These are phyloP conservation scores for Heteromormyrus szaboi DNA, from an alignment of 2,797 vertebrate genomes.

Conservation along the genomic window DNA sequence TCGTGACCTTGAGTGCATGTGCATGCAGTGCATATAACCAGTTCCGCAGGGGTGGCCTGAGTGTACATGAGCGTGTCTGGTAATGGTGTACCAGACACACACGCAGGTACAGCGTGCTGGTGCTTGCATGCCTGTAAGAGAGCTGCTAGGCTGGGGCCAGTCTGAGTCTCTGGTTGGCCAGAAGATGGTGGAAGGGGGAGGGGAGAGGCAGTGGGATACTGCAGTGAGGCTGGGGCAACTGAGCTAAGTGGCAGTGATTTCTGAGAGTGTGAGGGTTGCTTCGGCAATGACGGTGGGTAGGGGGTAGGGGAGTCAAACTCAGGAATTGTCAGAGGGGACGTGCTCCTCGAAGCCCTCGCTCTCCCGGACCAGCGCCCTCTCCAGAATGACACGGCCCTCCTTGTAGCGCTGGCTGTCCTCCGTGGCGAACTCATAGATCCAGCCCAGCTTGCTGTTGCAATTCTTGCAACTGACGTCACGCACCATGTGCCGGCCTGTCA, in stretches of 20 bases:
- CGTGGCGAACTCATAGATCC: constrained; percentile 98
- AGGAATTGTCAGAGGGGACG: constrained; percentile 90
- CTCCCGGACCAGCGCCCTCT: constrained; percentile 88
- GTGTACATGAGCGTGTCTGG: constrained; percentile 15
- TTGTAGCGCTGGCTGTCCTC: constrained; percentile 98
- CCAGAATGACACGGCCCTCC: constrained; percentile 94
- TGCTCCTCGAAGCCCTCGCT: constrained; percentile 98
- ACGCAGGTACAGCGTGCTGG: neutral
- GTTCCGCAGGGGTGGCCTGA: neutral
- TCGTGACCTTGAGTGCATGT: constrained; percentile 26
- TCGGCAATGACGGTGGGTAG: neutral
- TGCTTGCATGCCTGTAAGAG: neutral
- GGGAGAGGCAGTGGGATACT: constrained; percentile 33
- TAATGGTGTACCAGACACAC: neutral
- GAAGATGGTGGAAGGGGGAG: constrained; percentile 22
- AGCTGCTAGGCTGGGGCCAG: neutral
- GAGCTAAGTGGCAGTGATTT: constrained; percentile 1
- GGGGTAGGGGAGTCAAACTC: constrained; percentile 51
- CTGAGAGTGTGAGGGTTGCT: neutral
- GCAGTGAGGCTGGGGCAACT: neutral
- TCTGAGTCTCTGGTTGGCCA: constrained; percentile 32
- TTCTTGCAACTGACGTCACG: constrained; percentile 98
- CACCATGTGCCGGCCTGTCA: constrained; percentile 97
- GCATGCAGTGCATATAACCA: neutral
- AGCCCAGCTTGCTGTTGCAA: constrained; percentile 98